Conservation (phyloP, 2,888 invertebrate genomes). For the Muschampia plurimacula region DNA sequence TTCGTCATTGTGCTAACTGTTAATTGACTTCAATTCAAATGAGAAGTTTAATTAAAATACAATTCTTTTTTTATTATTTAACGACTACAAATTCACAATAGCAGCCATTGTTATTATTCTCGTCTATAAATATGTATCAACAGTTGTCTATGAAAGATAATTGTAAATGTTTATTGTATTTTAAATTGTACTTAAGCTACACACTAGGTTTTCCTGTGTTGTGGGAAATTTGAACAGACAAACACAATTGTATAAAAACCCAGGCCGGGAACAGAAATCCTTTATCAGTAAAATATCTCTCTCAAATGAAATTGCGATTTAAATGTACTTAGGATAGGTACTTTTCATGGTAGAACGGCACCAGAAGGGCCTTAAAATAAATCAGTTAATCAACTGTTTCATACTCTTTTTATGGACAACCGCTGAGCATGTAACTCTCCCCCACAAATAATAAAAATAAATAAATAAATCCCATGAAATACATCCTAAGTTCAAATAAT, state of each 20-base stretch:
- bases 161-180: constrained; percentile 2
- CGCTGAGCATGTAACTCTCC: no score
- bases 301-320: no score
- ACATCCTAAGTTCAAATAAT: no score
- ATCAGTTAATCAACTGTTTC: no score
- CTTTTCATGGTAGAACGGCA: no score
- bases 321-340: no score
- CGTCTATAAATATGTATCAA: constrained; percentile 10
- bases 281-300: no score
- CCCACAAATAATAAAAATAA: no score
- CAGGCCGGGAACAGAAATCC: background rate
- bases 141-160: background rate
- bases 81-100: background rate
- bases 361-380: no score
- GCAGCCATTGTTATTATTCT: constrained; percentile 4
- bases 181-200: background rate
- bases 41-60: constrained; percentile 16
- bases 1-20: constrained; percentile 12
- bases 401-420: no score
- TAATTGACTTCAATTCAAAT: constrained; percentile 26
- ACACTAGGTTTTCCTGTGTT: background rate
- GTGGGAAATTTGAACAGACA: background rate
- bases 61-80: background rate
- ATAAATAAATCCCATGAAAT: no score
- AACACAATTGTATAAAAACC: background rate